Base-by-base conservation (phyloP, 2,113 vertebrate species). In the Dicrurus megarhynchus region DNA sequence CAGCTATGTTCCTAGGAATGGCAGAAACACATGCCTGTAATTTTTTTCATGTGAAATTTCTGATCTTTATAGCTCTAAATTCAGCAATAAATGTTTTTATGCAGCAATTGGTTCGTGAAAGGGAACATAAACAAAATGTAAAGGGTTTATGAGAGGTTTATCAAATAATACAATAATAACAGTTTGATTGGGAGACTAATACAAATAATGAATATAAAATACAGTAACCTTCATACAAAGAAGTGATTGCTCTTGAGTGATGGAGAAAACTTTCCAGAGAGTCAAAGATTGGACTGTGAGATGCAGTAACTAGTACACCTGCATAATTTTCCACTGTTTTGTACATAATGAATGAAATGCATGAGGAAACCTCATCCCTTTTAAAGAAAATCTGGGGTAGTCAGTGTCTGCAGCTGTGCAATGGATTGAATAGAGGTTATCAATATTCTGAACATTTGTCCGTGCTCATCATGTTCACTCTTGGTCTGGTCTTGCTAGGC, bases 121-220 rank as follows among this genome's bases (percentile, higher is more conserved):
- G 53, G 47, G 76, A 96, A 59, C 44, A 90, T 65, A 94, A 92
- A 90, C 79, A 92, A 95, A 96, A 95, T 82, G 50, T 41, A 93
- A 85, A 79, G 49, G 52, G 74, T 79, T 97, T 93, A 59, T 83
- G 88, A 89, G 92, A 93, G 56, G 61, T 95, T 95, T 96, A 86
- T 96, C 89, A 89, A 89, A 49, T 39, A 95, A 95, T 64, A 26
- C 35, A 83, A 73, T 81, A 80, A 81, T 92, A 96, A 85, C 68
- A 81, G 61, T 96, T 97, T 87, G 87, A 96, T 84, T 96, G 85
- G 50, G 69, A 91, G 70, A 53, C 78, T 91, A 91, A 97, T 86
- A 83, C 55, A 95, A 96, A 95, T 87, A 85, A 61, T 92, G 47
- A 93, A 91, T 83, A 77, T 63, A 97, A 94, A 89, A 84, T 87